A percentile compares a stretch with the other conserved stretches of the same genome.
Conservation (phyloP, 2,888 invertebrate genomes). For the Drosophila kokeensis region DNA sequence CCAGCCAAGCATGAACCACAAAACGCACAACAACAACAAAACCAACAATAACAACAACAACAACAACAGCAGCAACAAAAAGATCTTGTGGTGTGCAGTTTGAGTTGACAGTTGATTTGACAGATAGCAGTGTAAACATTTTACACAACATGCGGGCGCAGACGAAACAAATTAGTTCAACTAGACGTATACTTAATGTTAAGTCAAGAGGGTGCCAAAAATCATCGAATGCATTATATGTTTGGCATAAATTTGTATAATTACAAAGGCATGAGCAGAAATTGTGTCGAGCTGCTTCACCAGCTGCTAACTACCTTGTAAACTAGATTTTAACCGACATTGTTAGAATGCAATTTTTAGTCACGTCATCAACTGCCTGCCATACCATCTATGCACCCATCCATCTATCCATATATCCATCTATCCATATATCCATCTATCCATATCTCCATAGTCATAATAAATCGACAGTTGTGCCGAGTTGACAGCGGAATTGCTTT, state of each 20-base stretch:
- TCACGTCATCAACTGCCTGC: conserved; percentile 57
- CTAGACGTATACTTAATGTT: conserved; percentile 79
- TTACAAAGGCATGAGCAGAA: conserved; percentile 27
- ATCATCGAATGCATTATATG: conserved; percentile 34
- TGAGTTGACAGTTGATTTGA: conserved; percentile 82
- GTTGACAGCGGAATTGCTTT: conserved; percentile 42
- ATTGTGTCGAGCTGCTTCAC: conserved; percentile 28
- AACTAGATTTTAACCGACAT: conserved; percentile 68
- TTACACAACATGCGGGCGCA: conserved; percentile 68
- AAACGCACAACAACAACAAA: conserved; percentile 41
- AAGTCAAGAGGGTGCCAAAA: conserved; percentile 60
- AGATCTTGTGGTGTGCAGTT: conserved; percentile 61
- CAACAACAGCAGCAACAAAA: conserved; percentile 48
- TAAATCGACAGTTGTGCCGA: conserved; percentile 36
- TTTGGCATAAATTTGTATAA: conserved; percentile 45
- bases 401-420: conserved; percentile 2
- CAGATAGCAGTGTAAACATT: conserved; percentile 81
- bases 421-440: conserved; percentile 8
- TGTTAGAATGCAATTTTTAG: conserved; percentile 71
- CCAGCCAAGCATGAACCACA: conserved; percentile 74
- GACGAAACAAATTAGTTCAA: conserved; percentile 82
- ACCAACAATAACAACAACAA: conserved; percentile 18
- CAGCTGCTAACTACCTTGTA: conserved; percentile 71
- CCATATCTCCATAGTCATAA: conserved; percentile 22
- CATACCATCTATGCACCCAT: conserved; percentile 11